Evolutionary conservation across 2,113 vertebrate genomes (phyloP).

Genomic region (Tursiops truncatus): DNA sequence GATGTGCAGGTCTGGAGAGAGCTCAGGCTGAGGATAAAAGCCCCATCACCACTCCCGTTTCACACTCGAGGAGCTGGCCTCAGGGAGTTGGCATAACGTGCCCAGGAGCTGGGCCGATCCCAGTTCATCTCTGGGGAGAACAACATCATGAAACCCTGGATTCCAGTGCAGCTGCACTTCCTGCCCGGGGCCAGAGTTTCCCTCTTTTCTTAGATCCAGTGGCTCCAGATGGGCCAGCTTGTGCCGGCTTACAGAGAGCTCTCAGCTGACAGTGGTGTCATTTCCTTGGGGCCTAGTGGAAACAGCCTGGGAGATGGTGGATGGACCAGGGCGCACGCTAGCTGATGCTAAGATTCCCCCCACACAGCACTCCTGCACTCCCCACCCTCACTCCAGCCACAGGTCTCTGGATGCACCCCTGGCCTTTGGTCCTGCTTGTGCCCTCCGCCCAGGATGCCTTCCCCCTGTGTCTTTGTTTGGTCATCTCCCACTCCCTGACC

Average conservation of each 20-base stretch:
- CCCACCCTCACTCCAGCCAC: not conserved
- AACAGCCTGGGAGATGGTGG: not conserved
- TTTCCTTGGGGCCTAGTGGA: no score
- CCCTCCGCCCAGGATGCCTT: not conserved
- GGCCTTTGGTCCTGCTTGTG: not conserved
- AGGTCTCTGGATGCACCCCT: not conserved
- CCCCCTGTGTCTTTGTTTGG: not conserved
- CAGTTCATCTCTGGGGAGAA: not conserved
- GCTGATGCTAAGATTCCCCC: not conserved
- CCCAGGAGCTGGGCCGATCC: not conserved
- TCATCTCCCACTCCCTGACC: not conserved
- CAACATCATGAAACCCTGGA: not conserved
- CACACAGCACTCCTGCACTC: fast-evolving
- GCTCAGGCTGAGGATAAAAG: not conserved
- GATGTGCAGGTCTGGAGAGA: not conserved
- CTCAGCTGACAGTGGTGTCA: fast-evolving
- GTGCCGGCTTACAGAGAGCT: fast-evolving
- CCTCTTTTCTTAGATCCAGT: not conserved
- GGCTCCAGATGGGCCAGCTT: not conserved
- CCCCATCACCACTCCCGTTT: not conserved
- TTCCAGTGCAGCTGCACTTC: no score
- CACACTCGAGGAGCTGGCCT: no score
- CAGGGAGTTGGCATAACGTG: fast-evolving
- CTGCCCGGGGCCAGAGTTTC: not conserved
- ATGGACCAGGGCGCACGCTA: fast-evolving